Conservation (phyloP, 2,888 invertebrate species). For the Hyppa rectilinea region DNA sequence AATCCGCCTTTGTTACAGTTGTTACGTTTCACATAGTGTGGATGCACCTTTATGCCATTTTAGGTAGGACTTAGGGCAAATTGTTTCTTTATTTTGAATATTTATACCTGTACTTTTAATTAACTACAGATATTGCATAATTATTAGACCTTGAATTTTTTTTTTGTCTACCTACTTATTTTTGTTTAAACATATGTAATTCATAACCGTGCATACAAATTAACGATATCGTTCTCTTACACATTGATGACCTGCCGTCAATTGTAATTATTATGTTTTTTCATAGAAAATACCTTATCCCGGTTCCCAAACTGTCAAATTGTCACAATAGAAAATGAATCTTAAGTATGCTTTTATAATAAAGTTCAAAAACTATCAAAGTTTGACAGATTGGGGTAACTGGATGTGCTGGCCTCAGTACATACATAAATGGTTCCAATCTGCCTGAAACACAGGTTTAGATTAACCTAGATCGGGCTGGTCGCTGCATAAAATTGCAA, state of each 20-base stretch:
- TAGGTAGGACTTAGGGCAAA: not conserved
- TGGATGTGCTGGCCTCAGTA: too few relatives aligned
- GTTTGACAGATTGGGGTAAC: too few relatives aligned
- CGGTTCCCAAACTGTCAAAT: too few relatives aligned
- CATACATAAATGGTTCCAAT: not conserved
- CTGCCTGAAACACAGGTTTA: too few relatives aligned
- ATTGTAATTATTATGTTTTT: not conserved
- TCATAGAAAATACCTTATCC: not conserved
- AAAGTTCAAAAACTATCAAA: too few relatives aligned
- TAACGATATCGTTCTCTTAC: not conserved
- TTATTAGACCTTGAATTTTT: not conserved
- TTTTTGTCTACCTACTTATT: not conserved
- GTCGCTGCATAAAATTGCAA: too few relatives aligned
- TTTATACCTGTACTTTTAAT: not conserved
- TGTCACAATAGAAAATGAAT: too few relatives aligned
- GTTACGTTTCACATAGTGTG: constrained; percentile 48
- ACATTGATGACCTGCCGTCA: not conserved
- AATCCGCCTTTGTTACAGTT: constrained; percentile 31
- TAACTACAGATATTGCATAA: not conserved
- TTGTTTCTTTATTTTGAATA: not conserved
- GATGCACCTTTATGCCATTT: constrained; percentile 50
- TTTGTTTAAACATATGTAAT: not conserved
- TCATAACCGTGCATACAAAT: too few relatives aligned
- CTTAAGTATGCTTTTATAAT: too few relatives aligned
- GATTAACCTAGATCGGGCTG: too few relatives aligned